Evolutionary conservation across 2,797 vertebrate genomes (phyloP), one percentile per base, ranked within the genome.

Genomic region (Mormyrus proboscirostris): DNA sequence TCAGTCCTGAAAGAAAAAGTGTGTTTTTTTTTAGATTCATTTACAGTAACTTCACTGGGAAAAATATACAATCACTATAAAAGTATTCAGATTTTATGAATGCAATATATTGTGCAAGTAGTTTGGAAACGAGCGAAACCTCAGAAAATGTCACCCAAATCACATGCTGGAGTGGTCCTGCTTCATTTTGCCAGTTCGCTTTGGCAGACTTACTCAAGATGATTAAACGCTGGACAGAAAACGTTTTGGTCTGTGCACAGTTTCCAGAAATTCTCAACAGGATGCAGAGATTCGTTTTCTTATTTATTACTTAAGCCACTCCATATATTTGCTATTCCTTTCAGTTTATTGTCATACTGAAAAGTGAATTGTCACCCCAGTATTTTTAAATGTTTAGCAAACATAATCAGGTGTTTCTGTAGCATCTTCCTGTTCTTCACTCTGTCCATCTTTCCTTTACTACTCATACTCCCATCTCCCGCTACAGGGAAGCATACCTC

Each of bases 201-300:
- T 79, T 79, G 73, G 73, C 73, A 38, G 29, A 16, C 33, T 8
- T 44, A 79, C 33, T 79, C 73, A 79, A 19, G 73, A 19, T 44
- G 73, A 79, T 79, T 79, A 79, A 79, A 79, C 12, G 38, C 73
- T 79, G 33, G 33, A 79, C 33, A 6, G 29, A 79, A 79, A 79
- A 44, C 14, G 12, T 79, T 79, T 19, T 44, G 16, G 33, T 16
- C 73, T 41, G 2, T 44, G 38, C 73, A 79, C 14, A 19, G 41
- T 38, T 79, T 79, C 73, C 73, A 79, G 33, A 79, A 79, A 44
- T 79, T 79, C 73, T 79, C 33, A 79, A 79, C 38, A 79, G 73
- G 73, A n/a, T 8, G 38, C 73, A 79, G 38, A 44, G 16, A 79
- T 44, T 44, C 14, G 33, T 79, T 44, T 79, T 44, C 38, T 79